Evolutionary conservation across 1,140 invertebrate genomes (phyloP), one percentile per base, ranked within the genome.

Genomic region (Cydia splendana): DNA sequence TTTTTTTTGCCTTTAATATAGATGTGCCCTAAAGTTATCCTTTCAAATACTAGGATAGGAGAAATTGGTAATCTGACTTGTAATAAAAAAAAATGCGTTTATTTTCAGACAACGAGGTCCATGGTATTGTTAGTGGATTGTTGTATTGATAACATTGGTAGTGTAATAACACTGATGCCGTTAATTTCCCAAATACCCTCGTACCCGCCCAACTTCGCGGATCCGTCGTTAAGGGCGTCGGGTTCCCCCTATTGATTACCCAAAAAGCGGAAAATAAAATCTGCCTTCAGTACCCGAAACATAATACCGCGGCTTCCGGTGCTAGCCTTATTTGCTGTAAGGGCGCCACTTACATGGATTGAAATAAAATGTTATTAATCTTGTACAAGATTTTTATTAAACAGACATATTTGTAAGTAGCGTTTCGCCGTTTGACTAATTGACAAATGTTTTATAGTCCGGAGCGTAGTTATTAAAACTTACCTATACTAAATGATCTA

Each of bases 201-300:
- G 13, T 7, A 9, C n/a, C n/a, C n/a, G 9, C 77, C 75, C 57
- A 74, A 57, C 79, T n/a, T n/a, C 48, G 73, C 77, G 78, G 76
- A 78, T 85, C 85, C 53, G 83, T 86, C 85, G 87, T 90, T 86
- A 87, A 87, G 87, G 88, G 85, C 88, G 87, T 86, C 82, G 86
- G 84, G 84, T 84, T 86, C 88, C 89, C 91, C 91, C 91, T 93
- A 93, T 91, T 93, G 91, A 93, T 91, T 93, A 91, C 90, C 88
- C 87, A 93, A 93, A 93, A 91, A 91, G 89, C 91, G 91, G 88
- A 93, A 93, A 93, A 93, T 91, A 93, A 93, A 93, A 93, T 91
- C 81, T 87, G 84, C 86, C 82, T 83, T 75, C 77, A 81, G 81
- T 78, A 79, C 80, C 48, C 79, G 81, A 80, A 88, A 86, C 82